Evolutionary conservation across 2,888 invertebrate genomes (phyloP), one percentile per base, ranked within the genome.

Genomic region (Drosophila koepferae): DNA sequence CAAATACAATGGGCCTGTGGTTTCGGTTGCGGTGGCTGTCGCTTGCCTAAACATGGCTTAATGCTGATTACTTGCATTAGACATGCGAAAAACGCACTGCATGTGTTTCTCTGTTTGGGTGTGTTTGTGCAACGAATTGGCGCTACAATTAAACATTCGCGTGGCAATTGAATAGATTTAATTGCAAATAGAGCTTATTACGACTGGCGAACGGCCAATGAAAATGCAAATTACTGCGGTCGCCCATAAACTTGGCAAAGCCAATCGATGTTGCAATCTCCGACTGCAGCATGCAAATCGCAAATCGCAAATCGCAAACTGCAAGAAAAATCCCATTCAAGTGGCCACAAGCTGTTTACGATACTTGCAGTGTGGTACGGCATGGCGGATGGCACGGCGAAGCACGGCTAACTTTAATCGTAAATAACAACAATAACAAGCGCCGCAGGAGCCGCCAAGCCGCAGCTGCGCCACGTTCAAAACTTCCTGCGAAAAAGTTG

Each of bases 51-150:
- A 82, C 88, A 82, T 64, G 74, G 88, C 90, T 78, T 85, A 85
- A 78, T 89, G 85, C 77, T 86, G 85, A 89, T 89, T 86, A 85
- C 88, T 75, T 82, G 88, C 82, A 86, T 89, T 80, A 89, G 87
- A 85, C 90, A 86, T 89, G 79, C 79, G 77, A 79, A 78, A 86
- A 71, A 58, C 76, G 79, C 72, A 60, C 54, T 10, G 43, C 7
- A 34, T 51, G 12, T 34, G 8, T 56, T 63, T 65, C 54, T 31
- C 59, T 20, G 49, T 61, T 60, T 65, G 59, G 31, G 53, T 20
- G 44, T 63, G 41, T 38, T 40, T 48, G 59, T 18, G 46, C 28
- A 41, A 31, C 73, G 80, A 85, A 87, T 85, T 85, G 77, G 82
- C 77, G 77, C 60, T 56, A 66, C 75, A 74, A 80, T 87, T 85